Evolutionary conservation across 2,113 vertebrate species (phyloP), one percentile per base, ranked within the genome.

Genomic region (Eubucco bourcierii): DNA sequence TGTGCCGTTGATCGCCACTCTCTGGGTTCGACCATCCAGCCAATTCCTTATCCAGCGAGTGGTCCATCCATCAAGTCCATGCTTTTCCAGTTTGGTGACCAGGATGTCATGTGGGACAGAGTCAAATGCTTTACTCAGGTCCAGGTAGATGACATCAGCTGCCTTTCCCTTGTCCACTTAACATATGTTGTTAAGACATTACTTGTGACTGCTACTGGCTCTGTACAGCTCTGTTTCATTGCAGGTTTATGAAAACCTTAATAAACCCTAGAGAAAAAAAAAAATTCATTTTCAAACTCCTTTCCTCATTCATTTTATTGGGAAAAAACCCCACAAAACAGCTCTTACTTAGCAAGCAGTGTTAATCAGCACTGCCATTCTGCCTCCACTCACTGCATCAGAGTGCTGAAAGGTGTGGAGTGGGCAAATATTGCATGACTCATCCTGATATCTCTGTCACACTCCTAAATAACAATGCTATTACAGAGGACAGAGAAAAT

Each of bases 361-460:
- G 70, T 27, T 52, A 87, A 78, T n/a, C 23, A 84, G 20, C 68
- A 23, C 3, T 72, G 27, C 66, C 65, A 20, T 84, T 92, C 89
- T 64, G 89, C 67, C n/a, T 87, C 28, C 29, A 14, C 10, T 65
- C 28, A 16, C 20, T 24, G 60, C 44, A 44, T 39, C 31, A 94
- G 70, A 59, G 55, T 21, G 29, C 59, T 94, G 86, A 82, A 95
- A 96, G 91, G 75, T 96, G 90, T 94, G 93, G 86, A 94, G 59
- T 12, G 91, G 91, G 87, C 83, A 96, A 96, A 93, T 73, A 88
- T 3, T 28, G 58, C 33, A 33, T 95, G 95, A 91, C 70, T 93
- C 89, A 91, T 47, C 17, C 82, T 83, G 56, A 56, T 94, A 90
- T 61, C 59, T 79, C 77, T 81, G 47, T 92, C 80, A 41, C 58